Evolutionary conservation across 1,140 invertebrate genomes (phyloP), one percentile per base, ranked within the genome.

Genomic region (Drosophila gunungcola): DNA sequence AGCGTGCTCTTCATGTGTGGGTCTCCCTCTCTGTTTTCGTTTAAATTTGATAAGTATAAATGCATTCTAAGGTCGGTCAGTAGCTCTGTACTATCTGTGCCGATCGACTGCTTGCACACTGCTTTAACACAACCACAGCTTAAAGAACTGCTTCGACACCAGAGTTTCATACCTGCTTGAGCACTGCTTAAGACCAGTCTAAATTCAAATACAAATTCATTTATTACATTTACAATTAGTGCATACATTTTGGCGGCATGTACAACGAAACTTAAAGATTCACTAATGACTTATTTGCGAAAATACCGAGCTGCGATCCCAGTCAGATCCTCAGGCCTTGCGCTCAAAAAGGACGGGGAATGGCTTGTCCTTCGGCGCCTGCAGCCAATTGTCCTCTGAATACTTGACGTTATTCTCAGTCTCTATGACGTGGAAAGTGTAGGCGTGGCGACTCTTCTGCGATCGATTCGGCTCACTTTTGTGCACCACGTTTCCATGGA

Each of bases 351-450:
- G 78, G 56, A 94, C 90, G 6, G 95, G 93, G 88, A 96, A 96
- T 12, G 94, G 93, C 80, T 93, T 93, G 32, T 93, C 92, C 32
- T 92, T 78, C 1, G 94, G 93, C 58, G 94, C 94, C 91, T 97
- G 96, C 2, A 97, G 91, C 98, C 98, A 99, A 85, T 99, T 99
- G 2, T 97, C 94, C 65, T 95, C 92, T 1, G 96, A 95, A 92
- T 96, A 99, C 55, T 94, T 93, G 6, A 91, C 90, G 1, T 95
- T 96, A 43, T 95, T 93, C 12, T 95, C 93, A 54, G 95, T 95
- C 92, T 99, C 98, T 54, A 97, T 94, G 0, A 99, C 94, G 92
- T 99, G 98, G 92, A 98, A 99, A 4, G 98, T 99, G 92, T 99
- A 99, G 3, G 97, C 97, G 77, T 98, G 96, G 56, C 98, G 94